Conservation (phyloP, 2,113 vertebrate species). For the Aldabrachelys gigantea region DNA sequence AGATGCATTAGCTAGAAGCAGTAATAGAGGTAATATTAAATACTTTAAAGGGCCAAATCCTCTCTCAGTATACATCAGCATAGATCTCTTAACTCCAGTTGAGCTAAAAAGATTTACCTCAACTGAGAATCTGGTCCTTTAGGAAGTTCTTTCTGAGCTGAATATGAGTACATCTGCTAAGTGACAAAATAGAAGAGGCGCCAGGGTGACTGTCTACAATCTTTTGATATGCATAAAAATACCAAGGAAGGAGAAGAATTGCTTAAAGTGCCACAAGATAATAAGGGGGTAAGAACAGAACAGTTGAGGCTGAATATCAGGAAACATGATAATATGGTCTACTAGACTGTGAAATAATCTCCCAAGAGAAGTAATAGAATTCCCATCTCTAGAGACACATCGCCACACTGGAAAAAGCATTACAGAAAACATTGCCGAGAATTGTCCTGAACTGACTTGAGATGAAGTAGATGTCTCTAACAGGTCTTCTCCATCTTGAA, state of each 20-base stretch:
- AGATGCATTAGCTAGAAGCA: constrained; percentile 35
- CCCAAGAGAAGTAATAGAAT: constrained; percentile 15
- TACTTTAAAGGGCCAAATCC: constrained; percentile 13
- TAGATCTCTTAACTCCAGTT: neutral
- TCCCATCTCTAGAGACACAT: neutral
- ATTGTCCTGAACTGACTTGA: neutral
- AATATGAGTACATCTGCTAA: neutral
- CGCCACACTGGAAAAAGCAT: neutral
- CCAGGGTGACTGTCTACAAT: neutral
- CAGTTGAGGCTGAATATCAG: neutral
- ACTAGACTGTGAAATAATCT: neutral
- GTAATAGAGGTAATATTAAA: constrained; percentile 27
- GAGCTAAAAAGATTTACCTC: neutral
- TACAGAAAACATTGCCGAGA: neutral
- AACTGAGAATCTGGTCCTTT: neutral
- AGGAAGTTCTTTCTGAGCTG: neutral
- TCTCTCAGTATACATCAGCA: neutral
- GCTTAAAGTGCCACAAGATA: neutral
- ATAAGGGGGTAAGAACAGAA: neutral
- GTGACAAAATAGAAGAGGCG: neutral
- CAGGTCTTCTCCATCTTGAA: neutral
- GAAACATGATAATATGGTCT: neutral
- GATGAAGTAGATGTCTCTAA: neutral
- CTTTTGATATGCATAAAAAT: neutral
- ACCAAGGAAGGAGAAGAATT: neutral